A percentile compares a stretch with the other conserved stretches of the same genome.
phyloP scores from a whole-genome alignment of 2,113 vertebrate genomes.

The Alethe diademata region DNA sequence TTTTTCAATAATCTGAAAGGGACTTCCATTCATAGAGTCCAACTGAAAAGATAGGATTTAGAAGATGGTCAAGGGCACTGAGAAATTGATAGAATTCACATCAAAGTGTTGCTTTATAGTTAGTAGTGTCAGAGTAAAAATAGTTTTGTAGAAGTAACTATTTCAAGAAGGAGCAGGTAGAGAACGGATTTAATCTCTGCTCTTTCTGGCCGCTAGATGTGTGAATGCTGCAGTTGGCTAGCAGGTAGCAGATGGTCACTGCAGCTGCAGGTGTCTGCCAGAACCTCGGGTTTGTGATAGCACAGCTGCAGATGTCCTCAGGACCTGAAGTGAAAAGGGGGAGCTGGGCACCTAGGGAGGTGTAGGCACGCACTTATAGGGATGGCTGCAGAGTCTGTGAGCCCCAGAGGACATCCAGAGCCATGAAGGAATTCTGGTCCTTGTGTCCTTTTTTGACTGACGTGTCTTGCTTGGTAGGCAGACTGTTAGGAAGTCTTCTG shows the following conservation, averaged over 20 bases:
- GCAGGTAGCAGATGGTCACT: background rate
- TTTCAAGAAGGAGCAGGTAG: background rate
- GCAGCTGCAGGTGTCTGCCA: background rate
- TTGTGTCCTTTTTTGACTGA: background rate
- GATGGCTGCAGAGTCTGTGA: background rate
- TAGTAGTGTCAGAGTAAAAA: background rate
- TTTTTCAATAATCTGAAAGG: background rate
- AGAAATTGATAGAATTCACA: background rate
- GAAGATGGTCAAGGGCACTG: background rate
- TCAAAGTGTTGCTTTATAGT: background rate
- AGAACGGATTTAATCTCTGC: background rate
- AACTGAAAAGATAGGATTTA: background rate
- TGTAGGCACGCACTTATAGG: rapidly evolving
- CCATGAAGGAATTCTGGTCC: background rate
- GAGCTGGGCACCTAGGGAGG: rapidly evolving
- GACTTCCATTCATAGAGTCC: background rate
- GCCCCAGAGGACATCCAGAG: background rate
- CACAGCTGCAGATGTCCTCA: background rate
- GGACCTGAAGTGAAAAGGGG: background rate
- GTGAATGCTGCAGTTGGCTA: background rate
- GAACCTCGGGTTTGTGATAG: background rate
- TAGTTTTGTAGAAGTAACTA: background rate
- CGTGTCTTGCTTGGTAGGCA: background rate
- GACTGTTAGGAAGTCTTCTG: background rate
- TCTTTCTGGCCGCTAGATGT: background rate